phyloP scores from a whole-genome alignment of 1,140 invertebrate species.

The Pinna nobilis region DNA sequence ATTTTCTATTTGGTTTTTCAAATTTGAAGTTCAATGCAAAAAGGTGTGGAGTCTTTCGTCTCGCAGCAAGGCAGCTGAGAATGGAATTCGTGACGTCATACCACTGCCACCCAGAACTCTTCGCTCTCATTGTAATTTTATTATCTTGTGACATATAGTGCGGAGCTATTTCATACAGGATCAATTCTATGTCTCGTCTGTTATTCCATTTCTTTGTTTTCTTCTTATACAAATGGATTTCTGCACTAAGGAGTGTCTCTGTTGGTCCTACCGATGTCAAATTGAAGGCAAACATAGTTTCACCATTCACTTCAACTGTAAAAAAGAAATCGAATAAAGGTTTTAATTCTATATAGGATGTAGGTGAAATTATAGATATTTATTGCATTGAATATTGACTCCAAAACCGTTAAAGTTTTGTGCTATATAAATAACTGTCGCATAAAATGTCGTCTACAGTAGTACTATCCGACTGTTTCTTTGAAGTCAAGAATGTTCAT shows the following conservation, averaged over 20 bases:
- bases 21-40: slow-evolving; percentile 65
- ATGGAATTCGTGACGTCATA: slow-evolving; percentile 67
- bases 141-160: slow-evolving; percentile 58
- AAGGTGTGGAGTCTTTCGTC: slow-evolving; percentile 53
- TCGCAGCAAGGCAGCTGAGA: slow-evolving; percentile 57
- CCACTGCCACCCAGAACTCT: slow-evolving; percentile 66
- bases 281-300: slow-evolving; percentile 73
- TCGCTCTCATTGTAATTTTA: slow-evolving; percentile 50
- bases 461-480: too few species aligned
- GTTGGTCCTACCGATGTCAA: slow-evolving; percentile 64
- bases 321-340: slow-evolving; percentile 40
- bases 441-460: too few species aligned
- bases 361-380: too few species aligned
- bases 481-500: too few species aligned
- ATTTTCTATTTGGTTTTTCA: slow-evolving; percentile 50
- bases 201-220: slow-evolving; percentile 45
- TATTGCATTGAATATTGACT: too few species aligned
- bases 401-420: too few species aligned
- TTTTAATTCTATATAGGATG: too few species aligned
- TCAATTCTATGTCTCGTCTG: slow-evolving; percentile 53
- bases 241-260: slow-evolving; percentile 69
- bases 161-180: slow-evolving; percentile 64
- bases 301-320: slow-evolving; percentile 64
- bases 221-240: slow-evolving; percentile 72
- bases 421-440: too few species aligned